These are phyloP conservation scores for Drosophila atroscutellata DNA, from an alignment of 2,888 invertebrate genomes.

Conservation along the genomic window DNA sequence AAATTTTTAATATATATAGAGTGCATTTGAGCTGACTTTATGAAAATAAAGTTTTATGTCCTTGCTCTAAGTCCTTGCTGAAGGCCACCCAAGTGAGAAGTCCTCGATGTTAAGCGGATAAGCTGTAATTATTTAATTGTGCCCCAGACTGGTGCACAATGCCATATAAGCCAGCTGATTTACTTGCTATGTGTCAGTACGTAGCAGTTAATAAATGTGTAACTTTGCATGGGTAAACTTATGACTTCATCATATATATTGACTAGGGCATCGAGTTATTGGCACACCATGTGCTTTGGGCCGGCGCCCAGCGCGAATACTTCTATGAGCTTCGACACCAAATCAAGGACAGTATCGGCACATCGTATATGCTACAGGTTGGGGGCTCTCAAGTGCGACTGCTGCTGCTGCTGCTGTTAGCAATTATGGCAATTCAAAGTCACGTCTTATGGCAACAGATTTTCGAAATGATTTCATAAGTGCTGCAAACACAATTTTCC, in stretches of 20 bases:
- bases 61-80: constrained; percentile 10
- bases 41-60: constrained; percentile 49
- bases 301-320: constrained; percentile 26
- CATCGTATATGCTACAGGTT: constrained; percentile 38
- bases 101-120: constrained; percentile 31
- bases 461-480: constrained; percentile 74
- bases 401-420: constrained; percentile 31
- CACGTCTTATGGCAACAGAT: constrained; percentile 68
- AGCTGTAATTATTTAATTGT: constrained; percentile 66
- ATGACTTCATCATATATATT: constrained; percentile 52
- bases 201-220: constrained; percentile 46
- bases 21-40: constrained; percentile 12
- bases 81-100: constrained; percentile 9
- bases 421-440: constrained; percentile 73
- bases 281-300: constrained; percentile 34
- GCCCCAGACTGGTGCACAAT: constrained; percentile 22
- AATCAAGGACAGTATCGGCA: constrained; percentile 63
- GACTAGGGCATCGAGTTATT: constrained; percentile 34
- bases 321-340: constrained; percentile 57
- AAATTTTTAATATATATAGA: not conserved
- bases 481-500: constrained; percentile 38
- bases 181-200: constrained; percentile 12
- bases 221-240: constrained; percentile 22
- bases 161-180: constrained; percentile 14
- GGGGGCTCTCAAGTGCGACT: not conserved